A percentile compares a stretch with the other conserved stretches of the same genome.
Evolutionary conservation across 1,140 invertebrate genomes (phyloP).

Genomic region (Aplysia californica): DNA sequence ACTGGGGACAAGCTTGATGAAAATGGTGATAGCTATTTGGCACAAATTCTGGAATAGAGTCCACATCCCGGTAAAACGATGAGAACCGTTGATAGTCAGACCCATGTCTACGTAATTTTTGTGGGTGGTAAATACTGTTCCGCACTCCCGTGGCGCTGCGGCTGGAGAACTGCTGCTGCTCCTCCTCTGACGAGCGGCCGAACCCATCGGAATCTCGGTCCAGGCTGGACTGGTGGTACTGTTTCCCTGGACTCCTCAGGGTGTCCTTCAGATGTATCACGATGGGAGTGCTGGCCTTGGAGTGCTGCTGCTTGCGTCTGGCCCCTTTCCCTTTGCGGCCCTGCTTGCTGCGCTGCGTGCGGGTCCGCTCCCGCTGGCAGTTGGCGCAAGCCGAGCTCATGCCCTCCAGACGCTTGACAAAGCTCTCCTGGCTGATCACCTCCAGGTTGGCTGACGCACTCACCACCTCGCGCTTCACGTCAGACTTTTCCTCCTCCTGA

Average conservation of each 20-base stretch:
- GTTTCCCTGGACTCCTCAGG: slow-evolving; percentile 42
- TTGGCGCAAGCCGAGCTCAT: slow-evolving; percentile 58
- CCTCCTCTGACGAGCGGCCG: slow-evolving; percentile 31
- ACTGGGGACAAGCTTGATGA: slow-evolving; percentile 9
- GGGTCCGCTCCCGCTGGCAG: slow-evolving; percentile 53
- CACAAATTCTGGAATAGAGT: slow-evolving; percentile 40
- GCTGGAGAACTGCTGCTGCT: slow-evolving; percentile 1
- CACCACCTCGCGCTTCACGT: slow-evolving; percentile 51
- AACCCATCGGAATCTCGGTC: slow-evolving; percentile 39
- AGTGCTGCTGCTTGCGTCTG: slow-evolving; percentile 39
- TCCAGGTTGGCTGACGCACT: slow-evolving; percentile 50
- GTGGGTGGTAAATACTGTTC: no score
- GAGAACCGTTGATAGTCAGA: neutral
- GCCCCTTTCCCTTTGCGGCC: slow-evolving; percentile 39
- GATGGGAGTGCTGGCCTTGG: slow-evolving; percentile 59
- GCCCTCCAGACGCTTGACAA: slow-evolving; percentile 42
- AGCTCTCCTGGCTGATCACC: slow-evolving; percentile 53
- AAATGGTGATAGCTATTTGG: slow-evolving; percentile 25
- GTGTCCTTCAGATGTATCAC: slow-evolving; percentile 62
- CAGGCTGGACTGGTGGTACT: slow-evolving; percentile 46
- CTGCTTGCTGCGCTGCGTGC: slow-evolving; percentile 32
- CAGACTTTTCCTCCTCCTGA: slow-evolving; percentile 21
- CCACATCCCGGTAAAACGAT: slow-evolving; percentile 24
- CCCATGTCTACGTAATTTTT: neutral
- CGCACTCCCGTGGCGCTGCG: neutral